These are phyloP conservation scores for Brachystomella parvula DNA, from an alignment of 1,140 invertebrate species.

Conservation along the genomic window DNA sequence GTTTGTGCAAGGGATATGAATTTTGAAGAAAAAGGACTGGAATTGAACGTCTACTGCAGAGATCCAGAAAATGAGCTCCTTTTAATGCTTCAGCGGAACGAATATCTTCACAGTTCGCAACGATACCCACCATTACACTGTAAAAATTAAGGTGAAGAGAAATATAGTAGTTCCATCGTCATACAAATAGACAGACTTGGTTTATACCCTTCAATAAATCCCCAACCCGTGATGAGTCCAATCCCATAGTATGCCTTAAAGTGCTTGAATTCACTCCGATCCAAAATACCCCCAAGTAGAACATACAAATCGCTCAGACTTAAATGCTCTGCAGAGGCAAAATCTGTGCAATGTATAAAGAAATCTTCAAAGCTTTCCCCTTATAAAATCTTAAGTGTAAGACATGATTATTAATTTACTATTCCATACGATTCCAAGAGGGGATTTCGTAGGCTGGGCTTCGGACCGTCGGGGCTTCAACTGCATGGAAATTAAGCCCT, in stretches of 20 bases:
- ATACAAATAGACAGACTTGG: neutral
- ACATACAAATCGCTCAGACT: slow-evolving; percentile 36
- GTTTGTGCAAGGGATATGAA: slow-evolving; percentile 41
- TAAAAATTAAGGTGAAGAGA: slow-evolving; percentile 1
- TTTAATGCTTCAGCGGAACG: slow-evolving; percentile 59
- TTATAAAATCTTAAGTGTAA: neutral
- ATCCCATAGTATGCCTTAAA: slow-evolving; percentile 59
- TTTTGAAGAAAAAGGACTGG: slow-evolving; percentile 59
- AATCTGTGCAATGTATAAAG: slow-evolving; percentile 24
- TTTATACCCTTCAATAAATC: slow-evolving; percentile 54
- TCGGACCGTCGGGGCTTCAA: neutral
- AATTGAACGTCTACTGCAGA: slow-evolving; percentile 56
- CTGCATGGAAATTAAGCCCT: slow-evolving; percentile 40
- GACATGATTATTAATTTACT: neutral
- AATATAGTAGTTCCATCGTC: neutral
- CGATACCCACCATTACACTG: slow-evolving; percentile 48
- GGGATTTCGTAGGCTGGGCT: neutral
- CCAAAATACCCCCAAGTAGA: slow-evolving; percentile 54
- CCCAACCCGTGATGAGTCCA: slow-evolving; percentile 58
- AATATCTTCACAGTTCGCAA: slow-evolving; percentile 61
- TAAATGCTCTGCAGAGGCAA: slow-evolving; percentile 25
- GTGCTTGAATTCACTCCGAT: slow-evolving; percentile 60
- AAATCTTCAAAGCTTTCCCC: neutral
- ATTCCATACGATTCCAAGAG: slow-evolving; percentile 10
- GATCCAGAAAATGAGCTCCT: slow-evolving; percentile 54